Base-by-base conservation (phyloP, 1,140 invertebrate genomes). In the silkworm (Bombyx mori) region DNA sequence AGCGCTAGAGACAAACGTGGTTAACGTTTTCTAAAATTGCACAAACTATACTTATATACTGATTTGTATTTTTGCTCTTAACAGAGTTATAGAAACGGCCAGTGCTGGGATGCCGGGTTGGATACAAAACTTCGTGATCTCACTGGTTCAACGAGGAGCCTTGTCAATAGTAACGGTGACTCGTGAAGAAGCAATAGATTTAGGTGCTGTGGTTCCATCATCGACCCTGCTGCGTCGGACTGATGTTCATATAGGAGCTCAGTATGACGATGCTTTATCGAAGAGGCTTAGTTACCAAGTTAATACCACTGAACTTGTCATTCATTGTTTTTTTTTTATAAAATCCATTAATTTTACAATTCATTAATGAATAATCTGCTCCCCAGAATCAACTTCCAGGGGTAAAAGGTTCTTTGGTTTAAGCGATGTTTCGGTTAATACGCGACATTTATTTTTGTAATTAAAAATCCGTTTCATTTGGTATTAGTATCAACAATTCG, bases 71-170 rank as follows among this genome's bases (percentile, higher is more conserved):
- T 2, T 35, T 35, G 4, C 26, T 57, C 6, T 52, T 49, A 42
- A 47, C 60, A 91, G 90, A 71, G 69, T 90, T 1, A 89, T 92
- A 54, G 90, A 91, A 71, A 83, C 85, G 59, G 88, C 87, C 64
- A 91, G 91, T 65, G 73, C 81, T 42, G 91, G 91, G 0, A 89
- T 91, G 76, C 90, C 91, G 4, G 91, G 92, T 3, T 92, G 91
- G 91, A 90, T 92, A 52, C 89, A 92, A 69, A 91, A 89, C 69
- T 92, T 91, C 63, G 71, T 92, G 6, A 73, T 91, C 10, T 91
- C 88, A 61, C 76, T 92, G 6, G 72, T 90, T 2, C 91, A 93
- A 73, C 75, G 84, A 3, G 82, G 86, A 54, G 82, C 79, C 0
- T 61, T 92, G 35, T 65, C 77, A 7, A 83, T 90, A 42, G 65